Evolutionary conservation across 2,797 vertebrate species (phyloP).

Genomic region (Gymnodraco acuticeps): DNA sequence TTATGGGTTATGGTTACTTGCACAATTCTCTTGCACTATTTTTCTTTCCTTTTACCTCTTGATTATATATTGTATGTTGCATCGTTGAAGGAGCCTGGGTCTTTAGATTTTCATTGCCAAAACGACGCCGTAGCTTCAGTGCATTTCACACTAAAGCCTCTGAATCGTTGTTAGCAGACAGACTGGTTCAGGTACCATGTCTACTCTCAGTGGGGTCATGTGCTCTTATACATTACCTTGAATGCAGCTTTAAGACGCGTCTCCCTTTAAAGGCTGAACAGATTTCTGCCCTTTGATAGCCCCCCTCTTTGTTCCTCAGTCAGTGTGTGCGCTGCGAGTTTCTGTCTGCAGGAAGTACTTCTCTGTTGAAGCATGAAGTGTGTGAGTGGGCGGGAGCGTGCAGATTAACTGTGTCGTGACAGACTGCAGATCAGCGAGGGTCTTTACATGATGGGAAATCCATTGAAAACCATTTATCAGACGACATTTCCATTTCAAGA

Average conservation of each 20-base stretch:
- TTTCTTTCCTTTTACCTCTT: no score
- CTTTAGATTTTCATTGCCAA: no score
- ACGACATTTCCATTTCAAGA: conserved; percentile 52
- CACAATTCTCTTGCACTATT: no score
- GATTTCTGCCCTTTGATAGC: background rate
- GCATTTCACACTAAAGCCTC: no score
- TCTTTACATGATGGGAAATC: conserved; percentile 34
- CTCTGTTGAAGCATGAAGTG: conserved; percentile 32
- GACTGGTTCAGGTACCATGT: background rate
- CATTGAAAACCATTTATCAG: conserved; percentile 45
- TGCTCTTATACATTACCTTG: background rate
- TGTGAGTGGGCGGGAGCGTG: conserved; percentile 24
- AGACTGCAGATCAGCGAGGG: conserved; percentile 15
- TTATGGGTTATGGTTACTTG: no score
- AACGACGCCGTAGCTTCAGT: no score
- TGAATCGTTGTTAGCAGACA: no score
- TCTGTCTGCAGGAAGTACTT: conserved; percentile 16
- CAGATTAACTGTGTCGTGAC: conserved; percentile 16
- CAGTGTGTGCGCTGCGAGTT: conserved; percentile 16
- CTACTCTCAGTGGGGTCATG: background rate
- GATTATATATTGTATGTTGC: no score
- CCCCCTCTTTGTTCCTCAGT: conserved; percentile 3
- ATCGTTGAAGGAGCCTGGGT: no score
- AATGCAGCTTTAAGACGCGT: conserved; percentile 1
- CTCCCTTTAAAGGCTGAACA: background rate